Evolutionary conservation across 2,888 invertebrate genomes (phyloP).

Genomic region (Anthophora plumipes): DNA sequence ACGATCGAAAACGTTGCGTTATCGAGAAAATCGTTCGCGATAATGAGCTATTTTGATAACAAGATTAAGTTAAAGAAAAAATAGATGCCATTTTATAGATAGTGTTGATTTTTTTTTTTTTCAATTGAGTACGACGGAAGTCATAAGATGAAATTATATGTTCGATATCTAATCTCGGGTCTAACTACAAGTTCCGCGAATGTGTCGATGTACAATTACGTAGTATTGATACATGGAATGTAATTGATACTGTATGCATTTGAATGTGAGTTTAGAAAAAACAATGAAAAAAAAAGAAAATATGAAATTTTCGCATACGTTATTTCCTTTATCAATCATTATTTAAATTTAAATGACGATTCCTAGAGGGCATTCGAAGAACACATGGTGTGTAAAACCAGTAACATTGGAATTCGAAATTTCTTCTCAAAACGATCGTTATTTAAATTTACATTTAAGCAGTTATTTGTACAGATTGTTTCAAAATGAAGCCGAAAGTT

Average conservation of each 20-base stretch:
- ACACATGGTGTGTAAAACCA: background rate
- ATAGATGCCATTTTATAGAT: too few relatives aligned
- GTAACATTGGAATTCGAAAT: too few relatives aligned
- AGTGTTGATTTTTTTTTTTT: background rate
- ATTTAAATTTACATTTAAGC: background rate
- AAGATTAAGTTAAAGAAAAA: too few relatives aligned
- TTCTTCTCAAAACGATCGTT: background rate
- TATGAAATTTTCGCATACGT: background rate
- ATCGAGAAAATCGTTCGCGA: background rate
- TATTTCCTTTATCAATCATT: background rate
- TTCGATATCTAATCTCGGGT: conserved; percentile 15
- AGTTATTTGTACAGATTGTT: background rate
- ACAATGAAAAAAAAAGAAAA: background rate
- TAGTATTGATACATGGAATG: background rate
- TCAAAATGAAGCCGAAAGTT: too few relatives aligned
- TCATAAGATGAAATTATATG: too few relatives aligned
- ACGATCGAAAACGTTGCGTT: background rate
- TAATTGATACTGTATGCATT: too few relatives aligned
- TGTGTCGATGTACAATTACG: background rate
- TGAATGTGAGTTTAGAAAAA: background rate
- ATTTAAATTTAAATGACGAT: background rate
- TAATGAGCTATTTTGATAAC: background rate
- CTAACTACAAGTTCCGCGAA: background rate
- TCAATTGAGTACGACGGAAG: too few relatives aligned
- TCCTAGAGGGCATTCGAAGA: background rate